phyloP scores from a whole-genome alignment of 2,113 vertebrate genomes.

The Chitala chitala region DNA sequence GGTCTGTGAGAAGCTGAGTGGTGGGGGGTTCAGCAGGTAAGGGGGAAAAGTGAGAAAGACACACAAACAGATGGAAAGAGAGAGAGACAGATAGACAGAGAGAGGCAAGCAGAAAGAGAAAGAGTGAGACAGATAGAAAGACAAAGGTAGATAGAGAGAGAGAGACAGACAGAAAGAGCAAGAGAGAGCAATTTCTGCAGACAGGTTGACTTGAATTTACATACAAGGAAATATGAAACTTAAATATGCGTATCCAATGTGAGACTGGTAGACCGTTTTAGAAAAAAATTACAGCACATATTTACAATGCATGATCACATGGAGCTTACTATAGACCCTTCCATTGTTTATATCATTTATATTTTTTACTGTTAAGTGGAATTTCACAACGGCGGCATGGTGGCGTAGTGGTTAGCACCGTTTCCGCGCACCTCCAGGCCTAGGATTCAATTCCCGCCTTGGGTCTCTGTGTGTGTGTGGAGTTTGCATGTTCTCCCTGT shows the following conservation, averaged over 20 bases:
- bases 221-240: no score
- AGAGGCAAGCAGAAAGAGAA: background rate
- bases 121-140: background rate
- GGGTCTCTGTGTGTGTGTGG: no score
- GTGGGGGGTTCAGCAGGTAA: slow-evolving; percentile 13
- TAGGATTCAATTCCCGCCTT: no score
- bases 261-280: background rate
- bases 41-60: slow-evolving; percentile 15
- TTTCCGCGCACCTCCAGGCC: no score
- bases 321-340: background rate
- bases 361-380: background rate
- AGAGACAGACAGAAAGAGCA: background rate
- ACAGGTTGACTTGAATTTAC: background rate
- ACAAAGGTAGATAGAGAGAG: background rate
- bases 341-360: background rate
- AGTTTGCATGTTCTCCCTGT: no score
- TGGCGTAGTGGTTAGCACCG: no score
- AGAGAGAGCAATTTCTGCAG: background rate
- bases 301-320: background rate
- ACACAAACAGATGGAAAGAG: no score
- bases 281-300: background rate
- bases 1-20: slow-evolving; percentile 14
- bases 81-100: background rate
- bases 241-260: background rate
- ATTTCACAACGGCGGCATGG: background rate